These are phyloP conservation scores for Semnopithecus entellus DNA, from an alignment of 2,113 vertebrate genomes.

Conservation along the genomic window DNA sequence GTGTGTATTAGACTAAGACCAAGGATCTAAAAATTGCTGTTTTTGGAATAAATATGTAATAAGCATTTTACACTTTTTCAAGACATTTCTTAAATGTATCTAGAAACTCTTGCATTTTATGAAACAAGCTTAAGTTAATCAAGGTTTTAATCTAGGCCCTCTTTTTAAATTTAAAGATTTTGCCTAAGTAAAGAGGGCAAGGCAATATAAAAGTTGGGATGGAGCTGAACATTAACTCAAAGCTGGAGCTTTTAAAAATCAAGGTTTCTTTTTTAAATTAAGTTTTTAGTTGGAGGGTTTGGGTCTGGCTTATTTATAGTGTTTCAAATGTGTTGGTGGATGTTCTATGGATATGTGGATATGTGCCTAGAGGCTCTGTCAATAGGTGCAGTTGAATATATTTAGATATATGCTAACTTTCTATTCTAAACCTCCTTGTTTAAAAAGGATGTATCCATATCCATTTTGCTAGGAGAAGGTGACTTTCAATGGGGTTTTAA, in stretches of 20 bases:
- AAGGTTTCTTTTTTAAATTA: slow-evolving; percentile 17
- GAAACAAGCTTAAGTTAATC: not conserved
- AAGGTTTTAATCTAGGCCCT: not conserved
- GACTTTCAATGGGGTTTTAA: not conserved
- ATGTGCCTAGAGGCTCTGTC: slow-evolving; percentile 18
- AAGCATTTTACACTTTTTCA: not conserved
- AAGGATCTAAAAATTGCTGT: not conserved
- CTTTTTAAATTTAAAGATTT: not conserved
- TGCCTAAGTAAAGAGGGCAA: not conserved
- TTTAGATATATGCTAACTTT: not conserved
- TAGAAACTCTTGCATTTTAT: slow-evolving; percentile 22
- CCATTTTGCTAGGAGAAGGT: slow-evolving; percentile 11
- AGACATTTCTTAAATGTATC: not conserved
- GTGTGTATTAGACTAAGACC: not conserved
- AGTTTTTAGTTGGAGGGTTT: not conserved
- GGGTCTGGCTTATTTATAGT: slow-evolving; percentile 31
- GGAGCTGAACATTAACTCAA: not conserved
- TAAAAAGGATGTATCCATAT: slow-evolving; percentile 2
- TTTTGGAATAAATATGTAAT: not conserved
- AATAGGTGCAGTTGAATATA: slow-evolving; percentile 19
- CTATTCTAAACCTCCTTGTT: slow-evolving; percentile 27
- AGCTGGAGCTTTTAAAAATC: not conserved
- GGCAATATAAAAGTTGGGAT: not conserved
- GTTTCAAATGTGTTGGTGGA: slow-evolving; percentile 6
- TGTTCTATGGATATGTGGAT: not conserved